Conservation (phyloP, 2,797 vertebrate species). For the Falco concolor region DNA sequence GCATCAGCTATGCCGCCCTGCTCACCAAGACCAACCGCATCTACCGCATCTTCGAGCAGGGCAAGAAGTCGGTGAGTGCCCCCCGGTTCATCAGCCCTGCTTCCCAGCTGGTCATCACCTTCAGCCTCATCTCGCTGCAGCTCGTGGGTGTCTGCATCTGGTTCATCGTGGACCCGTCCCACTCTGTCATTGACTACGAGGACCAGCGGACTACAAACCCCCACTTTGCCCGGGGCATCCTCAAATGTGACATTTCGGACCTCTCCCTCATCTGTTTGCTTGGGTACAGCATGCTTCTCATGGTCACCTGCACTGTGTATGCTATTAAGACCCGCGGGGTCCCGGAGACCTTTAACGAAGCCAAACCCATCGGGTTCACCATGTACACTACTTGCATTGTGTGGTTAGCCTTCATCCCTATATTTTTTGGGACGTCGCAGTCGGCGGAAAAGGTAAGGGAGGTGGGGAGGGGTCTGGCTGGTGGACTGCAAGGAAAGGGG, state of each 20-base stretch:
- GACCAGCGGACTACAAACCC: constrained; percentile 93
- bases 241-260: constrained; percentile 96
- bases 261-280: constrained; percentile 95
- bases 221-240: constrained; percentile 84
- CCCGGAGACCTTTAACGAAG: constrained; percentile 96
- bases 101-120: constrained; percentile 93
- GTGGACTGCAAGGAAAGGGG: neutral
- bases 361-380: constrained; percentile 96
- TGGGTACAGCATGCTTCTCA: constrained; percentile 96
- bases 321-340: constrained; percentile 96
- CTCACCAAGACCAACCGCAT: constrained; percentile 97
- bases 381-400: constrained; percentile 98
- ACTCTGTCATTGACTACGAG: constrained; percentile 93
- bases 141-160: constrained; percentile 93
- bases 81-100: constrained; percentile 93
- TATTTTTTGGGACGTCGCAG: constrained; percentile 96
- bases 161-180: constrained; percentile 93
- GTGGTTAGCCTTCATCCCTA: constrained; percentile 96
- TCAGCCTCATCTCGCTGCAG: constrained; percentile 94
- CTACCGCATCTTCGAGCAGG: constrained; percentile 97
- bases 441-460: constrained; percentile 90
- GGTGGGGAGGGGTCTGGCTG: neutral
- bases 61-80: constrained; percentile 91
- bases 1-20: constrained; percentile 92
- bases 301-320: constrained; percentile 98